phyloP scores from a whole-genome alignment of 2,888 invertebrate species.

The Polylopha cassiicola region DNA sequence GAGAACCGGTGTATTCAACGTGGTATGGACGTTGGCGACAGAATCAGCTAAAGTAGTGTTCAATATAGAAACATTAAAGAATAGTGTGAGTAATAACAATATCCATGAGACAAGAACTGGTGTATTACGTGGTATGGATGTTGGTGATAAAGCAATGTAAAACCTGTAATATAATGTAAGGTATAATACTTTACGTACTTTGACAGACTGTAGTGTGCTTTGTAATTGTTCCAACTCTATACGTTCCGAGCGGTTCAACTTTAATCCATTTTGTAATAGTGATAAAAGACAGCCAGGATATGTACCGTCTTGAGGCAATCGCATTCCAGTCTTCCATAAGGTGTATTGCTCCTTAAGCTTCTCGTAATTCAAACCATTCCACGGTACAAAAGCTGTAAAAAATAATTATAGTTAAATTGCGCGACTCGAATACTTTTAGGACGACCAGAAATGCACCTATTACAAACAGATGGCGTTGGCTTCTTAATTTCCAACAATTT shows the following conservation, averaged over 20 bases:
- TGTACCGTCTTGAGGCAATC: constrained; percentile 53
- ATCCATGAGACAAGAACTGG: constrained; percentile 74
- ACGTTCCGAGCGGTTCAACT: constrained; percentile 42
- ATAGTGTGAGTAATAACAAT: no score
- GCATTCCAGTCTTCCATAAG: constrained; percentile 50
- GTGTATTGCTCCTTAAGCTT: constrained; percentile 57
- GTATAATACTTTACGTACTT: constrained; percentile 39
- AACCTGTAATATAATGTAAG: constrained; percentile 1
- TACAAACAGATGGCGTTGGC: no score
- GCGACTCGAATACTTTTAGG: neutral
- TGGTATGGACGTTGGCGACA: constrained; percentile 58
- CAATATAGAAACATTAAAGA: constrained; percentile 3
- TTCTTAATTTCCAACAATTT: no score
- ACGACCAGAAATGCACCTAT: no score
- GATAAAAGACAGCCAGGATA: constrained; percentile 61
- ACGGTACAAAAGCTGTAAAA: constrained; percentile 54
- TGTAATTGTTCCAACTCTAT: constrained; percentile 45
- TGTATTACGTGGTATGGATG: constrained; percentile 51
- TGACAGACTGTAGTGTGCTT: constrained; percentile 45
- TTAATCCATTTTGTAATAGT: constrained; percentile 50
- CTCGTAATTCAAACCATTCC: constrained; percentile 52
- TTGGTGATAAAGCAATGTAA: constrained; percentile 22
- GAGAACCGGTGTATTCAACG: constrained; percentile 70
- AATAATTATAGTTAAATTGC: neutral
- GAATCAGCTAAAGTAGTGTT: neutral